Evolutionary conservation across 37 sponge, comb jelly and placozoan species (phyloP).

Genomic region (Halisarca cf. caerulea): DNA sequence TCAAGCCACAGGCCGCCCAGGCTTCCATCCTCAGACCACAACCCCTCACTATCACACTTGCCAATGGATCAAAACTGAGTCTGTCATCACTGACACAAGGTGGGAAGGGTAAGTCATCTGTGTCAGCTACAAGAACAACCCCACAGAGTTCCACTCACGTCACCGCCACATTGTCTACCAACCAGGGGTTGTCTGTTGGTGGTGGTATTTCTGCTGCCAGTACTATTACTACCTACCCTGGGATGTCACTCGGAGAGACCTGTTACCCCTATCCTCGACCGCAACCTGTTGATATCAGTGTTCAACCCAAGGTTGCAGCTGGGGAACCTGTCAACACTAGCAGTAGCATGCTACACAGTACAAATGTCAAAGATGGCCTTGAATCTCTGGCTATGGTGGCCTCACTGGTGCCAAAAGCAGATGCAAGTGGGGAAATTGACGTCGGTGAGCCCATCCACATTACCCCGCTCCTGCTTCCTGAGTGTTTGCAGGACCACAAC

Average conservation of each 20-base stretch:
- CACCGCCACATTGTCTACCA: too few relatives aligned
- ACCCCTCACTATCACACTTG: background rate
- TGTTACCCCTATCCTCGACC: too few relatives aligned
- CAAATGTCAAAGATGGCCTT: background rate
- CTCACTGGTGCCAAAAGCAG: background rate
- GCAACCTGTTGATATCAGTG: too few relatives aligned
- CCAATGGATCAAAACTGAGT: background rate
- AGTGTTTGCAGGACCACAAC: conserved; percentile 53
- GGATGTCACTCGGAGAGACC: too few relatives aligned
- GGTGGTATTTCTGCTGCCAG: too few relatives aligned
- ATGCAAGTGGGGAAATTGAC: conserved; percentile 54
- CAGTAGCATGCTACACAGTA: too few relatives aligned
- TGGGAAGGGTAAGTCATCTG: background rate
- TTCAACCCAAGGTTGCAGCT: too few relatives aligned
- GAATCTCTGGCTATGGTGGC: background rate
- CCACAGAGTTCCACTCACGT: too few relatives aligned
- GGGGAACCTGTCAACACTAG: too few relatives aligned
- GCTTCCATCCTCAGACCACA: background rate
- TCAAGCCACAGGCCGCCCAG: background rate
- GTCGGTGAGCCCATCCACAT: conserved; percentile 55
- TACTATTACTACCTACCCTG: too few relatives aligned
- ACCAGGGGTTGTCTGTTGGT: too few relatives aligned
- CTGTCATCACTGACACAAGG: background rate
- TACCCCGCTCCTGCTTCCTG: conserved; percentile 45
- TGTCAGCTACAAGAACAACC: too few relatives aligned